A percentile compares a stretch with the other conserved stretches of the same genome.
phyloP scores from a whole-genome alignment of 2,113 vertebrate genomes.

The Alethe castanea region DNA sequence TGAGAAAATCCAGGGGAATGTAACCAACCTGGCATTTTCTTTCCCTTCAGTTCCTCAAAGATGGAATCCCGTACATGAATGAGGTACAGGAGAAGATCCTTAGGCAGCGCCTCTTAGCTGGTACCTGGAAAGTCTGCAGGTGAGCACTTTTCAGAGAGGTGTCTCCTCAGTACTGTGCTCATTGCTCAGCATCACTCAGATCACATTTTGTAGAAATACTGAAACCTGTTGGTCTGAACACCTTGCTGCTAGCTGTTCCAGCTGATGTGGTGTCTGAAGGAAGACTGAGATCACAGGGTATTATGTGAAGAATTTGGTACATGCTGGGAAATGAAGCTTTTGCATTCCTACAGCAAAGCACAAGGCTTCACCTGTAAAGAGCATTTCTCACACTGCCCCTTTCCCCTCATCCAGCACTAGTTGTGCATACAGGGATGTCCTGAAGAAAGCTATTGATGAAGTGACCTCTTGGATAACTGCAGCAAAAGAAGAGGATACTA shows the following conservation, averaged over 20 bases:
- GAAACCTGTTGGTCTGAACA: neutral
- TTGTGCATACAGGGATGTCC: slow-evolving; percentile 47
- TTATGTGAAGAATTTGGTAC: neutral
- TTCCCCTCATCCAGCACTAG: neutral
- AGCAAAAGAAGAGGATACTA: slow-evolving; percentile 69
- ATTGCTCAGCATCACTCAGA: neutral
- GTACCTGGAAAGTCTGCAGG: slow-evolving; percentile 65
- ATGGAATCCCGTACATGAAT: slow-evolving; percentile 78
- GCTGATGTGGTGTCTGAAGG: neutral
- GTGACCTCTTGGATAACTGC: slow-evolving; percentile 71
- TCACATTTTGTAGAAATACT: neutral
- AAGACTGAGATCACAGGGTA: neutral
- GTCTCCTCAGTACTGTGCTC: neutral
- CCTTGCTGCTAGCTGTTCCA: fast-evolving
- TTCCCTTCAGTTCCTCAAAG: slow-evolving; percentile 69
- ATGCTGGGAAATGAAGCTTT: neutral
- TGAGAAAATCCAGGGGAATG: neutral
- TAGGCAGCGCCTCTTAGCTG: slow-evolving; percentile 34
- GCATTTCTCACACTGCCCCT: neutral
- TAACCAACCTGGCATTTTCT: neutral
- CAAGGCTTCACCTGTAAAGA: neutral
- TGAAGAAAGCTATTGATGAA: slow-evolving; percentile 72
- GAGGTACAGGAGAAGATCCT: slow-evolving; percentile 71
- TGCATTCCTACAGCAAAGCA: neutral
- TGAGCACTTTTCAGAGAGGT: neutral